Percentiles rank a stretch among this genome's conserved stretches.
Conservation (phyloP, 2,797 vertebrate genomes). For the Sus cebifrons region DNA sequence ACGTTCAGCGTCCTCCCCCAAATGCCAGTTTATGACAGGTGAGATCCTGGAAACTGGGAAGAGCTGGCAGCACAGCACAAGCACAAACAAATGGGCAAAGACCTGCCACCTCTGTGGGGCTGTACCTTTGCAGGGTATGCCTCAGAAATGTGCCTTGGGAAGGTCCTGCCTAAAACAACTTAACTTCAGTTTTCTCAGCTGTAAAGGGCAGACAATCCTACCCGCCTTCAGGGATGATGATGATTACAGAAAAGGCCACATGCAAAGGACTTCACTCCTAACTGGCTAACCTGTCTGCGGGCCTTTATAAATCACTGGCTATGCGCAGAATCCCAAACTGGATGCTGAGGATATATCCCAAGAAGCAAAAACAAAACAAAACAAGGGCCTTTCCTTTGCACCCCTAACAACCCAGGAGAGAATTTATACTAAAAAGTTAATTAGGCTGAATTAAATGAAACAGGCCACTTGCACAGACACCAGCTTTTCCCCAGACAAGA, state of each 20-base stretch:
- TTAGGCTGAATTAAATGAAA: slow-evolving; percentile 50
- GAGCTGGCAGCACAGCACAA: neutral
- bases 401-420: neutral
- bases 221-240: neutral
- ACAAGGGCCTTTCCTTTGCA: neutral
- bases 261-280: neutral
- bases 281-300: neutral
- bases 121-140: too few relatives aligned
- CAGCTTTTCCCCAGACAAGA: slow-evolving; percentile 34
- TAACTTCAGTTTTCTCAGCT: neutral
- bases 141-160: neutral
- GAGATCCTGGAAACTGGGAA: neutral
- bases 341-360: neutral
- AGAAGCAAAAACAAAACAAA: neutral
- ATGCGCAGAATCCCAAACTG: neutral
- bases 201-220: neutral
- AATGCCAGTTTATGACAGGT: neutral
- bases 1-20: neutral
- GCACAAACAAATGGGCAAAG: neutral
- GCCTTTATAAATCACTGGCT: neutral
- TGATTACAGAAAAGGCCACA: neutral
- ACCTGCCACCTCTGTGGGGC: neutral
- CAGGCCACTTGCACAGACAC: slow-evolving; percentile 36
- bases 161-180: neutral
- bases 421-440: neutral